Evolutionary conservation across 2,888 invertebrate species (phyloP), one percentile per base, ranked within the genome.

Genomic region (Blomia tropicalis): DNA sequence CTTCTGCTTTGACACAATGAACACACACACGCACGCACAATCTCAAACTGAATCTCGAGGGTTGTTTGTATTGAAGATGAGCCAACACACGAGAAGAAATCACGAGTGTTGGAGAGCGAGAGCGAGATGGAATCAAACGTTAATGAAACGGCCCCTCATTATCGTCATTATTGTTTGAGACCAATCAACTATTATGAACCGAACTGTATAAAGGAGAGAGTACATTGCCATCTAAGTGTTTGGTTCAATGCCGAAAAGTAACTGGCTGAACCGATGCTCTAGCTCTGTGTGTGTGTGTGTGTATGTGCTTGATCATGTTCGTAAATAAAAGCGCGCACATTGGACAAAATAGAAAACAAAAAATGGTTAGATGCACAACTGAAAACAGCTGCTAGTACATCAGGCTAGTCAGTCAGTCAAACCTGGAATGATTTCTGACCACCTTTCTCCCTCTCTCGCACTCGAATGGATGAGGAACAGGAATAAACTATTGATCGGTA

Each of bases 261-360:
- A n/a, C 41, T n/a, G 41, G 14, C 41, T 14, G 14, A 14, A n/a
- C 41, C 41, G 41, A 14, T n/a, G 41, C 51, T 27, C 23, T 7
- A 11, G 51, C 11, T 27, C 7, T 27, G 27, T 47, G 7, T 47
- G 22, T 7, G 11, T 47, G 22, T 11, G 23, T 47, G 51, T 11
- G 7, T 47, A 7, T 7, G 51, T 11, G 7, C 51, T 7, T 14
- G 51, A 47, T 47, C 51, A 47, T 47, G 51, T 47, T 47, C 23
- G 51, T 27, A 27, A 41, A 47, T 47, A 47, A 47, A 47, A 22
- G 51, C 36, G 36, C 36, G 36, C n/a, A n/a, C n/a, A n/a, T n/a
- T n/a, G n/a, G n/a, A n/a, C n/a, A n/a, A n/a, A n/a, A n/a, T n/a
- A n/a, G n/a, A n/a, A n/a, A n/a, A n/a, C n/a, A n/a, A n/a, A n/a